A percentile compares a stretch with the other conserved stretches of the same genome.
Conservation (phyloP, 2,113 vertebrate genomes). For the Chiloscyllium plagiosum region DNA sequence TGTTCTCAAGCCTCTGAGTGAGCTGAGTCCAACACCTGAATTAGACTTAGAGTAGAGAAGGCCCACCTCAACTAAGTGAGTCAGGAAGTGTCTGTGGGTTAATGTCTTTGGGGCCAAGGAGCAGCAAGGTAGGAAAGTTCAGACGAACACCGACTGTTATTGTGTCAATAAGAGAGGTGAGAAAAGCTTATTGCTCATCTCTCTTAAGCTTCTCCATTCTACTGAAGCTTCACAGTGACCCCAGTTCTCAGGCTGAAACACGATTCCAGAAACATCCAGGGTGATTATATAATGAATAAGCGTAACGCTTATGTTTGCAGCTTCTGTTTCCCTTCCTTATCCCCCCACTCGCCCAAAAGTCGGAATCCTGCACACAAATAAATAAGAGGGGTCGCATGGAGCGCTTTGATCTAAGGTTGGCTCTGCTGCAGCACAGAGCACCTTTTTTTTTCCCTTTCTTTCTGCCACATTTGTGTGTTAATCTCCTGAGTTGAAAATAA, state of each 20-base stretch:
- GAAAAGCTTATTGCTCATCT: not conserved
- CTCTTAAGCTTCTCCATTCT: not conserved
- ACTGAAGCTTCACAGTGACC: not conserved
- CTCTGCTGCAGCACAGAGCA: not conserved
- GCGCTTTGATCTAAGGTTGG: constrained; percentile 24
- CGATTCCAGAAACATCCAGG: not conserved
- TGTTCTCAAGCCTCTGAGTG: not conserved
- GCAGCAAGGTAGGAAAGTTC: not conserved
- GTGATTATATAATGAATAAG: constrained; percentile 26
- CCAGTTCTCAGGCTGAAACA: constrained; percentile 19
- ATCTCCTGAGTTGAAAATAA: constrained; percentile 33
- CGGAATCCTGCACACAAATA: constrained; percentile 15
- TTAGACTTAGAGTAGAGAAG: not conserved
- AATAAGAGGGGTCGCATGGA: not conserved
- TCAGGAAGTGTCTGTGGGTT: not conserved
- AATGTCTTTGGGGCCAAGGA: not conserved
- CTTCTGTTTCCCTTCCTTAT: constrained; percentile 8
- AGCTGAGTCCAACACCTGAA: not conserved
- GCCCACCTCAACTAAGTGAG: not conserved
- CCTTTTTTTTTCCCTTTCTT: constrained; percentile 5
- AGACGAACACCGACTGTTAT: not conserved
- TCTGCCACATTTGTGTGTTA: constrained; percentile 30
- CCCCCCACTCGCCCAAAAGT: not conserved
- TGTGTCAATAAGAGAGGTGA: not conserved
- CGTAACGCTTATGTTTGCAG: not conserved